These are phyloP conservation scores for Drosophila anceps DNA, from an alignment of 2,888 invertebrate species.

Conservation along the genomic window DNA sequence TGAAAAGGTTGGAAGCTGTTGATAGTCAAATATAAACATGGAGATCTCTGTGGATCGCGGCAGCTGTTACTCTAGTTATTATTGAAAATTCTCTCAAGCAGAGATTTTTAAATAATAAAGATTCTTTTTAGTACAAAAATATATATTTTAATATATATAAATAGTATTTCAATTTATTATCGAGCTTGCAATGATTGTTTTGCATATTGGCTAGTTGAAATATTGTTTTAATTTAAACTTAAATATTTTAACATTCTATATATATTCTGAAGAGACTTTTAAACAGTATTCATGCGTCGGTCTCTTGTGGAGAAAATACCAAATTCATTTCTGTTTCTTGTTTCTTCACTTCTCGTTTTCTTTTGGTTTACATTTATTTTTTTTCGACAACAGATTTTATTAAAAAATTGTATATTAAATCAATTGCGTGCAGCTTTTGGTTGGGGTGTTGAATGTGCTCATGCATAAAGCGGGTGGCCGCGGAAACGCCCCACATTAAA, in stretches of 20 bases:
- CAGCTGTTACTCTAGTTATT: neutral
- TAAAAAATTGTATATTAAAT: conserved; percentile 78
- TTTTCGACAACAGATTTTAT: conserved; percentile 70
- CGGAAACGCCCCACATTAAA: conserved; percentile 29
- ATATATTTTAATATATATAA: neutral
- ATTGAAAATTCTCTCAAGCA: no score
- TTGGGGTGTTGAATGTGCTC: conserved; percentile 68
- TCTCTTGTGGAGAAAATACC: neutral
- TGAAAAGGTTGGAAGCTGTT: conserved; percentile 38
- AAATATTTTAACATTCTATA: neutral
- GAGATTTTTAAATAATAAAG: no score
- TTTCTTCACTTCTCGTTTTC: conserved; percentile 36
- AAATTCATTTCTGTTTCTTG: conserved; percentile 21
- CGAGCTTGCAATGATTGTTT: neutral
- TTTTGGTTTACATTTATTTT: conserved; percentile 37
- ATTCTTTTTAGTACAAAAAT: neutral
- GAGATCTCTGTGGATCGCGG: neutral
- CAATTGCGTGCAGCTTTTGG: conserved; percentile 73
- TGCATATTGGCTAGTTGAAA: neutral
- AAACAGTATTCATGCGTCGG: conserved; percentile 9
- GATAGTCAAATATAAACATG: neutral
- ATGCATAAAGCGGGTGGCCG: conserved; percentile 59
- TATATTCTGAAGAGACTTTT: neutral
- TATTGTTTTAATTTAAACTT: neutral
- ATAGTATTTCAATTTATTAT: neutral